Evolutionary conservation across 2,113 vertebrate genomes (phyloP), one percentile per base, ranked within the genome.

Genomic region (Chlorodrepanis virens): DNA sequence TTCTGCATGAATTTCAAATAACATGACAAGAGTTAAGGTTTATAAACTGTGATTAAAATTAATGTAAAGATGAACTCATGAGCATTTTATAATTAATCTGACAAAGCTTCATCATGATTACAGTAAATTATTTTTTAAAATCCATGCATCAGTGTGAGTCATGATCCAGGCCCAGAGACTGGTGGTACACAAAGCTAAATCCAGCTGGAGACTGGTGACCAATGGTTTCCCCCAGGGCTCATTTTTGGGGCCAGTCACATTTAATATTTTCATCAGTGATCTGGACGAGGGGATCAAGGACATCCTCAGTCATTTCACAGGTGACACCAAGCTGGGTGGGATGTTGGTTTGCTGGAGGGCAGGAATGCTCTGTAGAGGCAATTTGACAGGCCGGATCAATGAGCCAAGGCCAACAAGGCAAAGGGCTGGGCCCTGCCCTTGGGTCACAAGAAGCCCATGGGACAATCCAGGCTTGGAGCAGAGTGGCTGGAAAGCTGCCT

Each of bases 261-360:
- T 78, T n/a, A 24, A 24, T 47, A 12, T 27, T 20, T 72, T 79
- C 16, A 79, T 14, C 1, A 1, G 20, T n/a, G 33, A 23, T 24
- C 52, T 39, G 27, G 39, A 67, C 0, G 8, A 72, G 27, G 35
- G 5, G 18, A n/a, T 72, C 0, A 0, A 72, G 50, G 10, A 9
- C 27, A 14, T 21, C 24, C 17, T 45, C 44, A 16, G 50, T 64
- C 84, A 24, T 45, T n/a, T 70, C 74, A 33, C 27, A 54, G 56
- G 40, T 29, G 6, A 54, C n/a, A 47, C 20, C 39, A 44, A 39
- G 47, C 28, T 47, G 74, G 39, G 19, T 61, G 56, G 12, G 29
- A 13, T 70, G 56, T 6, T 61, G 54, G 53, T 70, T n/a, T 61
- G 47, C 47, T 61, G 47, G 56, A 54, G n/a, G 45, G 64, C n/a